Percentiles rank a stretch among this genome's conserved stretches.
Evolutionary conservation across 2,113 vertebrate genomes (phyloP).

Genomic region (Pandion haliaetus): DNA sequence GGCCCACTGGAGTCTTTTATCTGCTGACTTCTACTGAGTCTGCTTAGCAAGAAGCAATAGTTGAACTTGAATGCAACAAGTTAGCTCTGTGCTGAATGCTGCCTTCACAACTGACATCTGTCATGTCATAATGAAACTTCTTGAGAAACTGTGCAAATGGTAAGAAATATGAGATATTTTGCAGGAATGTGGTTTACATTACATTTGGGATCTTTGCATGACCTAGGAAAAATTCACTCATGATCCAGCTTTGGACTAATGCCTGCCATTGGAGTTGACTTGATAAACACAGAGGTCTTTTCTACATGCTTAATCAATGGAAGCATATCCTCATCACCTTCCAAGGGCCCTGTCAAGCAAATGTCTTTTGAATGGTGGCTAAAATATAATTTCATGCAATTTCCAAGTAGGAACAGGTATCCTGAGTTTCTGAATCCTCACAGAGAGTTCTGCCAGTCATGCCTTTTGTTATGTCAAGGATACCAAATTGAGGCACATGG

Average conservation of each 20-base stretch:
- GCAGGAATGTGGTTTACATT: neutral
- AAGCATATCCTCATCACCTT: neutral
- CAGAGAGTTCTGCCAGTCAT: neutral
- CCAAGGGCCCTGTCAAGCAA: neutral
- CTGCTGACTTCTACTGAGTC: neutral
- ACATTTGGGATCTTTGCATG: neutral
- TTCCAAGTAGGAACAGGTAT: neutral
- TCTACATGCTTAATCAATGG: neutral
- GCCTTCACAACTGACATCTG: neutral
- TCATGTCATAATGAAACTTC: neutral
- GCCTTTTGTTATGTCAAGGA: neutral
- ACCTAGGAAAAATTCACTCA: neutral
- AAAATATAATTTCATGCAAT: neutral
- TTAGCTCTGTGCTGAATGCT: neutral
- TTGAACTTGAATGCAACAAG: neutral
- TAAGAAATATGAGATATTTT: neutral
- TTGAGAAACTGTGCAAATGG: neutral
- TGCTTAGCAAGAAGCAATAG: neutral
- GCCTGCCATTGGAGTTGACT: neutral
- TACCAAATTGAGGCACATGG: neutral
- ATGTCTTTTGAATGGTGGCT: neutral
- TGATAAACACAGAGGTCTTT: neutral
- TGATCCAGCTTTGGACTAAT: neutral
- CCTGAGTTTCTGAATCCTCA: neutral
- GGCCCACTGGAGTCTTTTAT: neutral